phyloP scores from a whole-genome alignment of 2,113 vertebrate genomes.

The Bubo scandiacus region DNA sequence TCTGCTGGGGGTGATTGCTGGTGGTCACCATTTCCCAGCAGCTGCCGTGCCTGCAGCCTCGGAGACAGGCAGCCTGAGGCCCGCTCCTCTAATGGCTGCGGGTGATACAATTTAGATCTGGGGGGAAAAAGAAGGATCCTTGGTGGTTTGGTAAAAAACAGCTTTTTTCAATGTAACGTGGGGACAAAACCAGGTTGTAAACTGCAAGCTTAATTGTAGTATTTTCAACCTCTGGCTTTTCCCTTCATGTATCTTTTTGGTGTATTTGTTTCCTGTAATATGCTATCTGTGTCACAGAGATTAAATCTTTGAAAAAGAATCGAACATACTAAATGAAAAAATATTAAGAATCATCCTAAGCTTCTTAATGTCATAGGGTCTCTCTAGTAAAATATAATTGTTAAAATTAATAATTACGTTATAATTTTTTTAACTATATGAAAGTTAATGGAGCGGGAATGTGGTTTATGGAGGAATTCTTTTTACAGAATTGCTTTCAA shows the following conservation, averaged over 20 bases:
- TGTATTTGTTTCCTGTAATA: background rate
- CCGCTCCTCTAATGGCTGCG: fast-evolving
- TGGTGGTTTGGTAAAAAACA: background rate
- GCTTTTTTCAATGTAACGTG: background rate
- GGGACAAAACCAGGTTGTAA: background rate
- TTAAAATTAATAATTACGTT: background rate
- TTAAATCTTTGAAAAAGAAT: background rate
- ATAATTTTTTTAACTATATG: background rate
- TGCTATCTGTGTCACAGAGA: background rate
- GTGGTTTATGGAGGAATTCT: background rate
- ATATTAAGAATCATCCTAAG: background rate
- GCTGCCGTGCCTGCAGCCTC: background rate
- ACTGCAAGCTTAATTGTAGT: background rate
- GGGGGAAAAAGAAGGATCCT: background rate
- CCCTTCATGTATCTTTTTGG: background rate
- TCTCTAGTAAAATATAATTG: background rate
- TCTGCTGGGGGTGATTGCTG: fast-evolving
- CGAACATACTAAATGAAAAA: background rate
- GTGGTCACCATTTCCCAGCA: background rate
- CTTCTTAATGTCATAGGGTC: background rate
- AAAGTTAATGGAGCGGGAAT: background rate
- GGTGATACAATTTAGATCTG: fast-evolving
- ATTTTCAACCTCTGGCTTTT: background rate
- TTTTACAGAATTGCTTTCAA: background rate
- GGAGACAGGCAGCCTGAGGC: too few relatives aligned